Conservation (phyloP, 2,113 vertebrate species). For the Micromys minutus region DNA sequence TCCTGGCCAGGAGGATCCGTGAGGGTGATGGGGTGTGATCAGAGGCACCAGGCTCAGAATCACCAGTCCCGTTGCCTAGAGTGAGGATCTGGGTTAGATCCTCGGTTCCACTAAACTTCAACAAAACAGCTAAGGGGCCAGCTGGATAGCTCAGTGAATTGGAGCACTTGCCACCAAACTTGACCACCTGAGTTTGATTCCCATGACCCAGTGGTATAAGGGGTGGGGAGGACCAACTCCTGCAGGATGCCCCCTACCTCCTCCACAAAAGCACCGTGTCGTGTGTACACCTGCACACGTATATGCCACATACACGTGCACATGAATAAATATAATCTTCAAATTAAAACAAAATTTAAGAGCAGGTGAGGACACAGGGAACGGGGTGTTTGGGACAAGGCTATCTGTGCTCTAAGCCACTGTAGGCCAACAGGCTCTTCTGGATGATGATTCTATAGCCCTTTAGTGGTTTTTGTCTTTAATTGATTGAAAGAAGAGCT, state of each 20-base stretch:
- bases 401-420: neutral
- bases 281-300: accelerated
- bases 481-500: neutral
- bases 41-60: neutral
- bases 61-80: neutral
- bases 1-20: neutral
- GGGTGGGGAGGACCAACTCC: too few species aligned
- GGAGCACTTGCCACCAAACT: neutral
- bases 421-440: neutral
- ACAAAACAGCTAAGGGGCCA: too few species aligned
- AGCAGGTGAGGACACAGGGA: neutral
- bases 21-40: accelerated
- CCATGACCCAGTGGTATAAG: neutral
- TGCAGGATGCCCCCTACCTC: neutral
- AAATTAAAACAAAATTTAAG: neutral
- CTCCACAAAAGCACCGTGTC: neutral
- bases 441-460: too few species aligned
- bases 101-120: neutral
- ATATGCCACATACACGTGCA: neutral
- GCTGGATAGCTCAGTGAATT: neutral
- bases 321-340: neutral
- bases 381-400: neutral
- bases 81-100: neutral
- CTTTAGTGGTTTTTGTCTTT: neutral
- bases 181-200: neutral